Conservation (phyloP, 2,888 invertebrate genomes). For the Andricus curvator region DNA sequence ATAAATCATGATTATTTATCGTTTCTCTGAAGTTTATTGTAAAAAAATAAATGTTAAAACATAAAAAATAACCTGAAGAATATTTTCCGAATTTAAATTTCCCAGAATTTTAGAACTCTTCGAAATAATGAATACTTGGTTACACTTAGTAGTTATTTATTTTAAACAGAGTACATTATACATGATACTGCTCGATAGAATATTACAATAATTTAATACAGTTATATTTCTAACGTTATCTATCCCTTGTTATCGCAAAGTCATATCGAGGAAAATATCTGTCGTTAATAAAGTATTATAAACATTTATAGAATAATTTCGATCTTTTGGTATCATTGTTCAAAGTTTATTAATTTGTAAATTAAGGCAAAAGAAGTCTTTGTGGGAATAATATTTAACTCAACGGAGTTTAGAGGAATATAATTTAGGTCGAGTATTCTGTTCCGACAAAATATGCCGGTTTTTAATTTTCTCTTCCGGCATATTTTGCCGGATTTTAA, state of each 20-base stretch:
- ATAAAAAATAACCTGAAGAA: neutral
- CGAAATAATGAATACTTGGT: neutral
- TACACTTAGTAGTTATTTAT: slow-evolving; percentile 29
- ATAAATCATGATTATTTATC: too few species aligned
- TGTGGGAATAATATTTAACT: too few species aligned
- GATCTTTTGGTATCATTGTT: neutral
- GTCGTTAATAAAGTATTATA: neutral
- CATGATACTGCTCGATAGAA: slow-evolving; percentile 23
- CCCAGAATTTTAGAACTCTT: neutral
- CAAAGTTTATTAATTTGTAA: too few species aligned
- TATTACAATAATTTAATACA: slow-evolving; percentile 18
- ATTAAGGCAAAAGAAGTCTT: too few species aligned
- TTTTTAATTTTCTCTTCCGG: too few species aligned
- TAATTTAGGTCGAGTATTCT: too few species aligned
- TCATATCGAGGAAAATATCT: slow-evolving; percentile 4
- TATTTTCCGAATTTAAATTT: neutral
- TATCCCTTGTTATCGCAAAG: neutral
- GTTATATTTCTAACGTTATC: neutral
- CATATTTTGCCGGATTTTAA: too few species aligned
- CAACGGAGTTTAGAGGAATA: too few species aligned
- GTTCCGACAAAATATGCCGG: too few species aligned
- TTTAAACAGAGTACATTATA: slow-evolving; percentile 23
- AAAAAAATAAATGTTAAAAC: neutral
- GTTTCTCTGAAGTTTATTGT: too few species aligned
- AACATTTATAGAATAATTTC: neutral